A percentile compares a stretch with the other conserved stretches of the same genome.
These are phyloP conservation scores for Lasiurus cinereus DNA, from an alignment of 2,113 vertebrate genomes.

Conservation along the genomic window DNA sequence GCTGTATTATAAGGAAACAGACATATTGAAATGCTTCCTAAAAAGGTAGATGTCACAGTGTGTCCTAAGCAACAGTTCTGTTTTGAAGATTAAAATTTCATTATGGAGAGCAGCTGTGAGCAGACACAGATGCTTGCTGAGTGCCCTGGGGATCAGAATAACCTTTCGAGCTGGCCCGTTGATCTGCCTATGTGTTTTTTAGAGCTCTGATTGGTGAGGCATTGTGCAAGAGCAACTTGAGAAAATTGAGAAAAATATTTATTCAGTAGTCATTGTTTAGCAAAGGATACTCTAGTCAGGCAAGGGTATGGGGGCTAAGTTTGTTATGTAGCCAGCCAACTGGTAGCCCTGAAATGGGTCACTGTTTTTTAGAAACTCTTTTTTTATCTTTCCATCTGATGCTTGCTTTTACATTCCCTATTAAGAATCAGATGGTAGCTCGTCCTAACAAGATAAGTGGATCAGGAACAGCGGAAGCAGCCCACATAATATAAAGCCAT, in stretches of 20 bases:
- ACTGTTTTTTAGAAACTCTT: conserved; percentile 2
- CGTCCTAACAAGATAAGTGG: background rate
- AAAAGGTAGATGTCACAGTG: background rate
- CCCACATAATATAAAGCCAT: background rate
- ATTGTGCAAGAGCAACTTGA: background rate
- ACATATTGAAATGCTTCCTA: background rate
- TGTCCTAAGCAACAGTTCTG: background rate
- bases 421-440: background rate
- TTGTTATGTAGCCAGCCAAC: background rate
- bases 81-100: conserved; percentile 12
- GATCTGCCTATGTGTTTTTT: background rate
- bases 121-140: background rate
- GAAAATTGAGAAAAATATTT: background rate
- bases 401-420: conserved; percentile 36
- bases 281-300: background rate
- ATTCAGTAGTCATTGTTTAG: background rate
- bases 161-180: background rate
- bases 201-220: background rate
- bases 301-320: too few relatives aligned
- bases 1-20: background rate
- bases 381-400: background rate
- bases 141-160: background rate
- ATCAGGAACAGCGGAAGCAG: background rate
- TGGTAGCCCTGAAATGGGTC: background rate
- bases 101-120: background rate